A percentile compares a stretch with the other conserved stretches of the same genome.
These are phyloP conservation scores for Penaeus monodon DNA, from an alignment of 2,888 invertebrate genomes.

Conservation along the genomic window DNA sequence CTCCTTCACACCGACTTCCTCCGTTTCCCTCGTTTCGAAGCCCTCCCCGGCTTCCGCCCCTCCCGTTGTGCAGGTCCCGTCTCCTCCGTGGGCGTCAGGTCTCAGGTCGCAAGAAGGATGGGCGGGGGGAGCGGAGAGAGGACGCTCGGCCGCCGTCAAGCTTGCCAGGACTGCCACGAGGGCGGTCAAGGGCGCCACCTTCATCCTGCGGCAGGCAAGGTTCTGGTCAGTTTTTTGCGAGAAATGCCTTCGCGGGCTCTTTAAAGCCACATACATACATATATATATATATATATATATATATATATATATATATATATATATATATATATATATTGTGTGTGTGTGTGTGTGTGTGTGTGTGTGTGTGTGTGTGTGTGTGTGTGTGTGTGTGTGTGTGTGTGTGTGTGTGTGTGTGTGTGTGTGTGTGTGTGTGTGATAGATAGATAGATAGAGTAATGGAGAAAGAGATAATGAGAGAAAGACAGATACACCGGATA, in stretches of 20 bases:
- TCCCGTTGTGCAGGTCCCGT: not conserved
- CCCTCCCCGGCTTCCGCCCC: not conserved
- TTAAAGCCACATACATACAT: too few relatives aligned
- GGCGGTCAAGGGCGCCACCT: not conserved
- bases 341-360: too few relatives aligned
- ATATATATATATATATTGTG: too few relatives aligned
- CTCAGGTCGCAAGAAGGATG: too few relatives aligned
- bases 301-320: too few relatives aligned
- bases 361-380: not conserved
- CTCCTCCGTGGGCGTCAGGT: too few relatives aligned
- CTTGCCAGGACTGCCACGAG: not conserved
- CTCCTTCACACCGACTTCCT: not conserved
- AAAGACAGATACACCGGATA: too few relatives aligned
- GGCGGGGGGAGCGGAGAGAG: too few relatives aligned
- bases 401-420: constrained; percentile 11
- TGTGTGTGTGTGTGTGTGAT: not conserved
- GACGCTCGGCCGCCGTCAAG: not conserved
- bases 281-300: too few relatives aligned
- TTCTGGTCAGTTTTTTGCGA: not conserved
- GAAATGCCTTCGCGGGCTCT: too few relatives aligned
- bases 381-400: constrained; percentile 11
- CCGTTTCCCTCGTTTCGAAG: not conserved
- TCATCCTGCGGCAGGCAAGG: not conserved
- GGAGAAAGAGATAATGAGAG: too few relatives aligned
- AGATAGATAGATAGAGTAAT: too few relatives aligned